Base-by-base conservation (phyloP, 2,888 invertebrate genomes). In the Chaetogeoica ovagalla region DNA sequence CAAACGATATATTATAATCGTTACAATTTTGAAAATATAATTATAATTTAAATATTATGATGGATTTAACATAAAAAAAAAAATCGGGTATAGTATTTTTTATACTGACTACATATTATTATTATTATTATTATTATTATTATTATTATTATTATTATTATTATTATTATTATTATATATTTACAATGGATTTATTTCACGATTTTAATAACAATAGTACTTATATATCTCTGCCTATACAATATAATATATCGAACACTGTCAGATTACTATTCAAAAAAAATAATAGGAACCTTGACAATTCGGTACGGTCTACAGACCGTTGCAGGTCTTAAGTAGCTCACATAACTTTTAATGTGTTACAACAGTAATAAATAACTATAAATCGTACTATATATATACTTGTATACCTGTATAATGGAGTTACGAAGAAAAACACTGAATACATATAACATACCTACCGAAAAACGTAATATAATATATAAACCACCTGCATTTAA, bases 211-310 rank as follows among this genome's bases (percentile, higher is more conserved):
- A 74, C 74, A 65, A 75, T 59, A 66, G 13, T 48, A 48, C 48
- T 11, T 13, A 43, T n/a, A n/a, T n/a, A n/a, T n/a, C n/a, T 30
- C 43, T 43, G 6, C 43, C 7, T 43, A 7, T 43, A 43, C 37
- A 63, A 37, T 59, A 69, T 48, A 48, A 48, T 48, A 23, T 43
- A 73, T 57, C 11, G 69, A 30, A n/a, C n/a, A 68, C 15, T 30
- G 48, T 43, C 13, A 8, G 43, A 76, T 48, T 68, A n/a, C n/a
- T 30, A 63, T 66, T 66, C 19, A 66, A 57, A 75, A 57, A 60
- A 68, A 60, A 77, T 62, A 77, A 69, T 52, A 52, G 37, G 52
- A 43, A 69, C 69, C 76, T 69, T 69, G 60, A 62, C 30, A 52
- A 77, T 77, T 77, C 21, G 69, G 37, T 60, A 69, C 69, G 69